These are phyloP conservation scores for Pristionchus exspectatus DNA, from an alignment of 2,888 invertebrate species.

Conservation along the genomic window DNA sequence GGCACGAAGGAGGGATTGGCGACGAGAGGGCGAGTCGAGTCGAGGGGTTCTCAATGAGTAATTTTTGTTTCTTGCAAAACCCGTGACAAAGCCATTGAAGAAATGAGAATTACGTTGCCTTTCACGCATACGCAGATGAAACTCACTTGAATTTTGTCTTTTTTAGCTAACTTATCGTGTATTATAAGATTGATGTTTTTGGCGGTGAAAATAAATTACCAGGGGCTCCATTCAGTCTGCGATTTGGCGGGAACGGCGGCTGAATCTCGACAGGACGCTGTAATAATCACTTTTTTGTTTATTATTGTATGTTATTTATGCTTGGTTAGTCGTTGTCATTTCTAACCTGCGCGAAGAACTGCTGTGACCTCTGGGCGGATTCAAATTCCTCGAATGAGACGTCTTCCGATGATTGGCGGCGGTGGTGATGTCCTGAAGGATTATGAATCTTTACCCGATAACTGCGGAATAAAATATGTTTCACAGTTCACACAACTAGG, in stretches of 20 bases:
- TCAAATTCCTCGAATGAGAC: background rate
- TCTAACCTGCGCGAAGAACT: background rate
- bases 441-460: background rate
- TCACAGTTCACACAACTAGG: background rate
- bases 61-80: no score
- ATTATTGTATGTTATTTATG: background rate
- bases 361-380: background rate
- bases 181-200: no score
- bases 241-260: background rate
- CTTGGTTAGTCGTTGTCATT: background rate
- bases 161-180: no score
- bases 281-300: background rate
- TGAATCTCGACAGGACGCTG: background rate
- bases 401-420: background rate
- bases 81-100: no score
- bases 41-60: background rate
- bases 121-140: no score
- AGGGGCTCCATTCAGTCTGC: constrained; percentile 17
- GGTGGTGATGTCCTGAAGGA: background rate
- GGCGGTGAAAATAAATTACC: no score
- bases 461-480: background rate
- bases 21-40: background rate
- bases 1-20: background rate
- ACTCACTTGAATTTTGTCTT: no score
- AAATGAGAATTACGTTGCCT: no score